Base-by-base conservation (phyloP, 2,797 vertebrate genomes). In the Sibirionetta formosa region DNA sequence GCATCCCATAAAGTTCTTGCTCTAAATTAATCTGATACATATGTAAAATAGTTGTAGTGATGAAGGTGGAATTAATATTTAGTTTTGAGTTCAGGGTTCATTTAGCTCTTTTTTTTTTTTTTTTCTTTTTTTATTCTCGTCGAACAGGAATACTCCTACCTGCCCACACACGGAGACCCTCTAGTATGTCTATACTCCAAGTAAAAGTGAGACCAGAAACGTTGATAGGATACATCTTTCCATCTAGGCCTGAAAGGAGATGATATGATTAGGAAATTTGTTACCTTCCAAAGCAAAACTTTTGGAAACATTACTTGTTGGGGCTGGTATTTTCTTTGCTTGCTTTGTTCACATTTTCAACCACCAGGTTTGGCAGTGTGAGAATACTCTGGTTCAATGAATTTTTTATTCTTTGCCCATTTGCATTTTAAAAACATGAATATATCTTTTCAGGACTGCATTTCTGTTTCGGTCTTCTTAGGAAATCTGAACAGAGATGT, bases 31-130 rank as follows among this genome's bases (percentile, higher is more conserved):
- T 57, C 70, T 68, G 64, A 61, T 58, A 22, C 33, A 15, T 38
- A 23, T 36, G 66, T 38, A 86, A 78, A 85, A 90, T 86, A 92
- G 15, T 31, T 77, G 26, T 42, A 80, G 40, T 29, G n/a, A 61
- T 65, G 64, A 44, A 15, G 19, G 22, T 44, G 40, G 71, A 90
- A 80, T 77, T 87, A 53, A 58, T 31, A 18, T 33, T 26, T 35
- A 58, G 82, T 91, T 94, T 69, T 54, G 26, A 78, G 57, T 57
- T 79, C 33, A 68, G 76, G 20, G 26, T 85, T 84, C 63, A 40
- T 64, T 42, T 35, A 65, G 15, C 20, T 48, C 8, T 56, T 76
- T 86, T 23, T 48, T 48, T 48, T 12, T 46, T 48, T 48, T 48
- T 48, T 48, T 48, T 50, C 6, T 48, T 48, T 48, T 48, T 48